Base-by-base conservation (phyloP, 2,797 vertebrate genomes). In the Smutsia gigantea region DNA sequence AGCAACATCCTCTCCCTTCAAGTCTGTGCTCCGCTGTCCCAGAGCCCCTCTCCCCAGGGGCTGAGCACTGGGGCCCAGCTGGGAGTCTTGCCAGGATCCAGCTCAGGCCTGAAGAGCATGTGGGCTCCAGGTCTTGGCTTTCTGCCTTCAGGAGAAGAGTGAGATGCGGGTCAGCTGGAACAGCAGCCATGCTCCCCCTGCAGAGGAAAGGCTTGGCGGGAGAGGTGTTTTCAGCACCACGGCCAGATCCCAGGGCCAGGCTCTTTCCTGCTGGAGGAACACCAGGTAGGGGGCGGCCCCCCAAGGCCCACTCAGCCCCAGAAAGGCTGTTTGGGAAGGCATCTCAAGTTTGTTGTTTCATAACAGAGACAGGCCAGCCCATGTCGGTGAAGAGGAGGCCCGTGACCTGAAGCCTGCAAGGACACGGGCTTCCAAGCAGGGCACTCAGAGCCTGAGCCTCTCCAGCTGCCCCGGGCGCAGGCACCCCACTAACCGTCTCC, bases 171-270 rank as follows among this genome's bases (percentile, higher is more conserved):
- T 37, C 39, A n/a, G 49, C 7, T 37, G 46, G 39, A 25, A 21
- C 21, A 2, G 2, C 2, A 31, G 42, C 37, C 39, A 23, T 0
- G 0, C 23, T 49, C 2, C 31, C 11, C 21, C 46, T 46, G 46
- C 15, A 1, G 0, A 21, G 12, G 51, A 37, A 13, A 25, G 27
- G n/a, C 25, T 11, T 10, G 5, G 39, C 42, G 69, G 8, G 0
- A 0, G 34, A 39, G 2, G 8, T 4, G 2, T 27, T 59, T 81
- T 93, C 94, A 93, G 90, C 55, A 89, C 85, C 78, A 31, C 0
- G 53, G 90, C 90, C 94, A 95, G 71, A 34, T 46, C 71, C 37
- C 1, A 0, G 29, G 7, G 46, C 4, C 0, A 0, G 19, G 6
- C 19, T 12, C 63, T 31, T 19, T 34, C 39, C 1, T 1, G 19